These are phyloP conservation scores for Diarsia dahlii DNA, from an alignment of 2,888 invertebrate genomes.

Conservation along the genomic window DNA sequence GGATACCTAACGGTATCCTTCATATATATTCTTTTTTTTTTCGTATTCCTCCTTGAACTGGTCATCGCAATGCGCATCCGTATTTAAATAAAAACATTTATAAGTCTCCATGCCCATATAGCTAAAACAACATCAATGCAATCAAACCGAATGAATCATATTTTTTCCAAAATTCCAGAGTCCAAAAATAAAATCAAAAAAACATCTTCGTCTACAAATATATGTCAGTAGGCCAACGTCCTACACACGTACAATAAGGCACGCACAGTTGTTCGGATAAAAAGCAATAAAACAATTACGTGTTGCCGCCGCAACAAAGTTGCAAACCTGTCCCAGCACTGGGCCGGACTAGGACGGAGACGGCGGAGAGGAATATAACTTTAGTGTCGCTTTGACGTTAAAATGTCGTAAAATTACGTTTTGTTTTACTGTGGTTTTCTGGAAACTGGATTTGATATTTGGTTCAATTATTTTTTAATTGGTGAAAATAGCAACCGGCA, in stretches of 20 bases:
- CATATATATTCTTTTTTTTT: background rate
- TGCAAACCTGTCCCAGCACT: slow-evolving; percentile 79
- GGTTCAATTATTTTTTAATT: background rate
- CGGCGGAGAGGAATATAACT: slow-evolving; percentile 30
- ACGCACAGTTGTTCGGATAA: slow-evolving; percentile 72
- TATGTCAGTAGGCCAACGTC: slow-evolving; percentile 77
- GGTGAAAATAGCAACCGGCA: slow-evolving; percentile 1
- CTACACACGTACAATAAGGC: slow-evolving; percentile 67
- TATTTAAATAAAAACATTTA: background rate
- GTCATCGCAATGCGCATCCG: background rate
- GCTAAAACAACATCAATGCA: background rate
- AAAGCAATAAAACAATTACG: slow-evolving; percentile 79
- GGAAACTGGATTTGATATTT: slow-evolving; percentile 10
- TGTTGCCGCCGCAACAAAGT: slow-evolving; percentile 78
- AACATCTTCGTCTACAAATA: slow-evolving; percentile 39
- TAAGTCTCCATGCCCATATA: background rate
- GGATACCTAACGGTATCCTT: no score
- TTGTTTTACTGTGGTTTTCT: slow-evolving; percentile 6
- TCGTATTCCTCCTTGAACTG: background rate
- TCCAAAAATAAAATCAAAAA: background rate
- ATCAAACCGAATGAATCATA: background rate
- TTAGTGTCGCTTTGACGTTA: slow-evolving; percentile 35
- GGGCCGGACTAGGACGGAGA: slow-evolving; percentile 71
- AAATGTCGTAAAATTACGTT: slow-evolving; percentile 51
- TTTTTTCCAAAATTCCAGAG: background rate